phyloP scores from a whole-genome alignment of 2,113 vertebrate species.

The Phylloscopus whistleri region DNA sequence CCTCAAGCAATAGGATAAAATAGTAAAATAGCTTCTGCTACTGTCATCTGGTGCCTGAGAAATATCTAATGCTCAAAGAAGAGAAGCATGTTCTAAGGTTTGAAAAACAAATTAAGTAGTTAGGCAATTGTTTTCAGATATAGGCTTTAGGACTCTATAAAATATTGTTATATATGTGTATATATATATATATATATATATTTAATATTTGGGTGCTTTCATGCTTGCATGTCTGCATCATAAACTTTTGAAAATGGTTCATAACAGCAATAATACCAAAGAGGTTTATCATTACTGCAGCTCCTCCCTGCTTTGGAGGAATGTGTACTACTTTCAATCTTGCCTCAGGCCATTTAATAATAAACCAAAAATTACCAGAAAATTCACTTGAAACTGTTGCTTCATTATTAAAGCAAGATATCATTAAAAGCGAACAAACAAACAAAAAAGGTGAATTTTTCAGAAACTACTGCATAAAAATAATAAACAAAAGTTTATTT shows the following conservation, averaged over 20 bases:
- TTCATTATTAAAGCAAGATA: not conserved
- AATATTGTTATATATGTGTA: not conserved
- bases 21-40: not conserved
- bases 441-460: not conserved
- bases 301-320: not conserved
- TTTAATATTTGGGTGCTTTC: not conserved
- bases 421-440: not conserved
- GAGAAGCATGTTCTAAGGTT: not conserved
- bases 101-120: not conserved
- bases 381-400: not conserved
- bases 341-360: constrained; percentile 5
- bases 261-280: not conserved
- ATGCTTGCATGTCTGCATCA: not conserved
- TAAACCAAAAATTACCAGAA: constrained; percentile 36
- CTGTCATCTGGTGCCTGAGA: not conserved
- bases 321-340: not conserved
- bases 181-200: not conserved
- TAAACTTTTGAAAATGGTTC: constrained; percentile 29
- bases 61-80: not conserved
- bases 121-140: not conserved
- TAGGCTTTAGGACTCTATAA: not conserved
- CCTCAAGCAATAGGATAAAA: not conserved
- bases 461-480: not conserved
- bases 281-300: not conserved
- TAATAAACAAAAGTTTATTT: not conserved